A percentile compares a stretch with the other conserved stretches of the same genome.
Evolutionary conservation across 2,113 vertebrate genomes (phyloP).

Genomic region (Anoplopoma fimbria): DNA sequence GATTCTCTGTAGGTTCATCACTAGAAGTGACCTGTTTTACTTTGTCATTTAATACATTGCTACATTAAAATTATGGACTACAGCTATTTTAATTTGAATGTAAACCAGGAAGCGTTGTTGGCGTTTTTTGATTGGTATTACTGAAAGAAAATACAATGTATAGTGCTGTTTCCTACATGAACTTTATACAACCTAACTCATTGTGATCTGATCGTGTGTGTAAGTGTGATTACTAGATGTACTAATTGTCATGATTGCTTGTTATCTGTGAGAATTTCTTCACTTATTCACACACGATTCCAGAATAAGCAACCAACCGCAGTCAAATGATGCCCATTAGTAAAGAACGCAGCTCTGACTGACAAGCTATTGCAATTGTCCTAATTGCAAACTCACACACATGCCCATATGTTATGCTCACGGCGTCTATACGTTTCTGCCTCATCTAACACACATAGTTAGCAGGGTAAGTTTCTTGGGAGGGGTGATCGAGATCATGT

Average conservation of each 20-base stretch:
- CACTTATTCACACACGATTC: conserved; percentile 38
- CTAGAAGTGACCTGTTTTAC: neutral
- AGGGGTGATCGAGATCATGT: conserved; percentile 57
- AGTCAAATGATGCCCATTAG: conserved; percentile 61
- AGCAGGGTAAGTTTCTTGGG: conserved; percentile 33
- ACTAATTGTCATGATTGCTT: conserved; percentile 39
- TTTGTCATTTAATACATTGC: neutral
- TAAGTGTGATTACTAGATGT: conserved; percentile 31
- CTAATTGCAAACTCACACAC: conserved; percentile 74
- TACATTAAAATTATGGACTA: neutral
- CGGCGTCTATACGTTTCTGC: conserved; percentile 62
- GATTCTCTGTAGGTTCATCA: neutral
- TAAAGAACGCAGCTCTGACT: conserved; percentile 54
- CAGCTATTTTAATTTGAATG: neutral
- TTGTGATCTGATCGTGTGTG: conserved; percentile 31
- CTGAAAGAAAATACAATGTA: too few species aligned
- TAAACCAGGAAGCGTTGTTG: neutral
- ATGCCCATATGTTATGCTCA: conserved; percentile 66
- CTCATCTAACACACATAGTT: conserved; percentile 59
- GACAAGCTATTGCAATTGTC: conserved; percentile 69
- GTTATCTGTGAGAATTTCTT: conserved; percentile 44
- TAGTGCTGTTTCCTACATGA: neutral
- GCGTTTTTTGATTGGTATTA: neutral
- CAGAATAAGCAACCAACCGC: neutral
- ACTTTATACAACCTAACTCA: neutral